These are phyloP conservation scores for Halcyon badia DNA, from an alignment of 2,797 vertebrate species.

Conservation along the genomic window DNA sequence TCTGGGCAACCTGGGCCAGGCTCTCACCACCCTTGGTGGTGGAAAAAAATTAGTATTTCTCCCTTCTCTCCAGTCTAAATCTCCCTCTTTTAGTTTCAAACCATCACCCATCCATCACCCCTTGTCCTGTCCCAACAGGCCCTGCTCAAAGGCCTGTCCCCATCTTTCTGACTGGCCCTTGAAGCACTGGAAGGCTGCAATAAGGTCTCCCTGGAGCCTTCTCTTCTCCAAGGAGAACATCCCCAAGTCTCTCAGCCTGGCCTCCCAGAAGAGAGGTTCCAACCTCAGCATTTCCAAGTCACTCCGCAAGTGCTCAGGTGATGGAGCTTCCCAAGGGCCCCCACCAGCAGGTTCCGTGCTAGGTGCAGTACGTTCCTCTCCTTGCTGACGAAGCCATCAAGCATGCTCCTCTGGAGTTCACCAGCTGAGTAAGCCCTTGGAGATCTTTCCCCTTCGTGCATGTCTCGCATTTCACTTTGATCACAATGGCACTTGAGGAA, in stretches of 20 bases:
- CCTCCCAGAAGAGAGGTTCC: neutral
- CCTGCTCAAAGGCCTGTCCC: neutral
- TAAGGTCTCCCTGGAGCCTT: neutral
- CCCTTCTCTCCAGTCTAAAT: no score
- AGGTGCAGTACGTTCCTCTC: neutral
- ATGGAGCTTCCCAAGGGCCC: neutral
- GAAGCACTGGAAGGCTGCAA: neutral
- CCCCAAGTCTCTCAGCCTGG: neutral
- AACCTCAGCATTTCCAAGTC: neutral
- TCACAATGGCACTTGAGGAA: neutral
- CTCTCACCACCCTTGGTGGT: no score
- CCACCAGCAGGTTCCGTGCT: neutral
- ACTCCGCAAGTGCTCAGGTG: neutral
- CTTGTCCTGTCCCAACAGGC: neutral
- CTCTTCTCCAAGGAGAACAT: neutral
- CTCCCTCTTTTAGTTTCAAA: neutral
- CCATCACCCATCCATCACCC: neutral
- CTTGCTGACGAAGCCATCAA: neutral
- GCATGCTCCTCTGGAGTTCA: neutral
- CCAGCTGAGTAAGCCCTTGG: neutral
- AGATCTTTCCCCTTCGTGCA: neutral
- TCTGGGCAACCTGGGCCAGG: neutral
- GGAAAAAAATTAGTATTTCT: no score
- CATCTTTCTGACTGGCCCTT: neutral
- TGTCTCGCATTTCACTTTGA: slow-evolving; percentile 30